phyloP scores from a whole-genome alignment of 2,888 invertebrate species.

The Napeogenes sylphis region DNA sequence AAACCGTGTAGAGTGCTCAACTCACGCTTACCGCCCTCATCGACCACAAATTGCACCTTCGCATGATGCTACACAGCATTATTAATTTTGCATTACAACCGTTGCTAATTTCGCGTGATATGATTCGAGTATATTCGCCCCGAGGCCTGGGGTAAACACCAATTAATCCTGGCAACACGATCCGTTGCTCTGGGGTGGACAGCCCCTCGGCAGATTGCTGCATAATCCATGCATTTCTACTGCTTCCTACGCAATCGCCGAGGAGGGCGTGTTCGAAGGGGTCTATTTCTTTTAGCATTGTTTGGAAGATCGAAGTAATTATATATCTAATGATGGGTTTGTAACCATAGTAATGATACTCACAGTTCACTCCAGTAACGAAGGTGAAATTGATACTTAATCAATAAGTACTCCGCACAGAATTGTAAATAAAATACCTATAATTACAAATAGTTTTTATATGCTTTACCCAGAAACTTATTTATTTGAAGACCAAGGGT shows the following conservation, averaged over 20 bases:
- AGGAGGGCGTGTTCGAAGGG: constrained; percentile 49
- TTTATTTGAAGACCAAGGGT: too few relatives aligned
- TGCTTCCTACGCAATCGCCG: constrained; percentile 63
- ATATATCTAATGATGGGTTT: constrained; percentile 15
- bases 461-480: too few relatives aligned
- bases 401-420: too few relatives aligned
- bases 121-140: constrained; percentile 60
- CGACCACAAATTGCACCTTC: constrained; percentile 43
- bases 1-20: neutral
- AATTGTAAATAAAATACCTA: too few relatives aligned
- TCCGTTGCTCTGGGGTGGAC: constrained; percentile 52
- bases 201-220: constrained; percentile 62
- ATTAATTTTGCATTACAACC: constrained; percentile 67
- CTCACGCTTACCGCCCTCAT: constrained; percentile 7
- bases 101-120: constrained; percentile 67
- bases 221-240: constrained; percentile 72
- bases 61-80: constrained; percentile 43
- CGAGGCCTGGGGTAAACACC: constrained; percentile 64
- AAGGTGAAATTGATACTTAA: too few relatives aligned
- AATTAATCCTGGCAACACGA: constrained; percentile 75
- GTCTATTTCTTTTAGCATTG: constrained; percentile 54
- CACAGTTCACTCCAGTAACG: neutral
- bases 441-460: too few relatives aligned
- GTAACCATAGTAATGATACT: neutral
- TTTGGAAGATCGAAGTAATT: constrained; percentile 52